Evolutionary conservation across 2,888 invertebrate genomes (phyloP).

Genomic region (Zygothrica quintamaculata): DNA sequence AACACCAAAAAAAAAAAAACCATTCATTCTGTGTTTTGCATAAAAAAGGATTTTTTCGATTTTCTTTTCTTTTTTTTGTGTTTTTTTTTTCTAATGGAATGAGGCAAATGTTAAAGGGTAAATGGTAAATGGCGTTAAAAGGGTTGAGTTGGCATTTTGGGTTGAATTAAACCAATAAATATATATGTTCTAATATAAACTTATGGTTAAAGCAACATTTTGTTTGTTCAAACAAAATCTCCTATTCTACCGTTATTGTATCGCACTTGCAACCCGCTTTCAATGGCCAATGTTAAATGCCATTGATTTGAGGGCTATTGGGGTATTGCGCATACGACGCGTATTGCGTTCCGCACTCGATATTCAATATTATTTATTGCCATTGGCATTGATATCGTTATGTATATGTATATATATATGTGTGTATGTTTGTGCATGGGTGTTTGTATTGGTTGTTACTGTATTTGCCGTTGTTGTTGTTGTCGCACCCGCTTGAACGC

Average conservation of each 20-base stretch:
- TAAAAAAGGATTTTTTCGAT: too few species aligned
- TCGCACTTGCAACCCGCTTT: neutral
- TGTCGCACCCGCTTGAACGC: constrained; percentile 40
- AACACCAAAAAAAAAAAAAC: neutral
- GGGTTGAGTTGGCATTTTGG: too few species aligned
- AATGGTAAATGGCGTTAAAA: too few species aligned
- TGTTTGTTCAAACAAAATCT: neutral
- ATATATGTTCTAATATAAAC: too few species aligned
- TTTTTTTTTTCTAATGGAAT: too few species aligned
- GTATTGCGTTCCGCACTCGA: constrained; percentile 29
- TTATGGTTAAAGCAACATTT: neutral
- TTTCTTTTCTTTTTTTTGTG: too few species aligned
- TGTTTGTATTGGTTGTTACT: constrained; percentile 9
- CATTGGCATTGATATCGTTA: constrained; percentile 43
- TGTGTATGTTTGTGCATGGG: neutral
- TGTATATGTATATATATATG: neutral
- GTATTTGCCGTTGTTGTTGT: constrained; percentile 14
- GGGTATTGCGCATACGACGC: constrained; percentile 35
- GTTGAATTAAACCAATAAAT: too few species aligned
- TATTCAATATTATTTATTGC: constrained; percentile 57
- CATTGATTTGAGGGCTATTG: constrained; percentile 33
- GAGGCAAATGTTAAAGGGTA: too few species aligned
- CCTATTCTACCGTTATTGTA: too few species aligned
- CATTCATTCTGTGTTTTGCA: too few species aligned
- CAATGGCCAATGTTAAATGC: constrained; percentile 28